Evolutionary conservation across 2,888 invertebrate genomes (phyloP), one percentile per base, ranked within the genome.

Genomic region (Pocota personata): DNA sequence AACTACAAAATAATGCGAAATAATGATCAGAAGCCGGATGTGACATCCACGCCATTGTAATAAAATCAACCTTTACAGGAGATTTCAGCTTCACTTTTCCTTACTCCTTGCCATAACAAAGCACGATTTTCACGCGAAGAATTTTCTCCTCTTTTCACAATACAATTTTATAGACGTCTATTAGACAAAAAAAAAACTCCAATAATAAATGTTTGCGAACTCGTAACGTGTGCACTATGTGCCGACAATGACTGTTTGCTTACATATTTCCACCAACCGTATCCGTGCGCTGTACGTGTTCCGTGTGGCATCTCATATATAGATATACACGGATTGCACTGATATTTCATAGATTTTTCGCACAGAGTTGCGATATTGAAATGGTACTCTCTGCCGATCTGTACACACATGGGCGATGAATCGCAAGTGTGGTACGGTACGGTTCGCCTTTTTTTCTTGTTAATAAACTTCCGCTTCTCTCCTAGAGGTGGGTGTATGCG

Each of bases 401-500:
- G 30, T 19, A n/a, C 35, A 57, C 43, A 30, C 43, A 57, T 60
- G 46, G 46, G 32, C 64, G 32, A 48, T 32, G 32, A 12, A 14
- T n/a, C 10, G 58, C 35, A 35, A 43, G 43, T 43, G 24, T 58
- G 46, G 72, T 35, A 58, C 58, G 32, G 48, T 48, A 21, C 21
- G 35, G 32, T 35, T 66, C 37, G n/a, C 27, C 37, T 78, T 78
- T 55, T 46, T 69, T 35, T 58, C 35, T 40, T 62, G 27, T 82
- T 64, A 64, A 76, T 76, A 82, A 82, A 82, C 82, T 77, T 77
- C 82, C 82, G 83, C 77, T 78, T 60, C 66, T 40, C 67, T 67
- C 60, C 40, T 14, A 52, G n/a, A 37, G 40, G 86, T 82, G 80
- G 80, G 86, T 80, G 80, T 80, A 86, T 82, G 86, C 86, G 86